Percentiles rank a stretch among this genome's conserved stretches.
Evolutionary conservation across 2,797 vertebrate genomes (phyloP).

Genomic region (Xenops minutus): DNA sequence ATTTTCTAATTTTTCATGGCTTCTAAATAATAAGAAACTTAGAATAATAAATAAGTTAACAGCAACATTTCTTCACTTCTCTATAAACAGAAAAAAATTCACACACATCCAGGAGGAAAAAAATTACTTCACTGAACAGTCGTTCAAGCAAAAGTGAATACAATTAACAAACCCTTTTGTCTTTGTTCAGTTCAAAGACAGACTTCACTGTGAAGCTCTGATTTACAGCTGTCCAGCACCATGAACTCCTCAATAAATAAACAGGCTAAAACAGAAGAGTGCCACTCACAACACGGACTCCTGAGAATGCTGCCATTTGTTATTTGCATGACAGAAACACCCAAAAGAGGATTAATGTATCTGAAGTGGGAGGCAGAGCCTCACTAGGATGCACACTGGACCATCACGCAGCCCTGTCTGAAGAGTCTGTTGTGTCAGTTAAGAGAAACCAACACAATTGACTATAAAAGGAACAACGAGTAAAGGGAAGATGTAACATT

Average conservation of each 20-base stretch:
- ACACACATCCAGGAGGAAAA: not conserved
- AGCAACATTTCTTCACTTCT: not conserved
- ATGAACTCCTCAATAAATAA: slow-evolving; percentile 20
- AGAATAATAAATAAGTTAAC: not conserved
- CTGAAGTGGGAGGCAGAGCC: not conserved
- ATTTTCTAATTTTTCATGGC: not conserved
- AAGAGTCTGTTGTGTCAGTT: not conserved
- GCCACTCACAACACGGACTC: not conserved
- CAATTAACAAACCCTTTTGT: not conserved
- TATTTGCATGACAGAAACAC: not conserved
- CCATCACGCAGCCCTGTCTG: not conserved
- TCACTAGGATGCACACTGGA: not conserved
- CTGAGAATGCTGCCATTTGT: not conserved
- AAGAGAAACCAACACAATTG: not conserved
- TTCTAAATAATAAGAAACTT: not conserved
- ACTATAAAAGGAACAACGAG: not conserved
- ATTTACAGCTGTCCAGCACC: slow-evolving; percentile 20
- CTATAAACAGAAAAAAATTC: not conserved
- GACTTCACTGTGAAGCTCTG: not conserved
- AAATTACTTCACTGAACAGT: not conserved
- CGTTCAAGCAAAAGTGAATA: slow-evolving; percentile 19
- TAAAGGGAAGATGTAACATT: not conserved
- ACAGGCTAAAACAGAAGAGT: not conserved
- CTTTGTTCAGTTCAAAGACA: slow-evolving; percentile 23
- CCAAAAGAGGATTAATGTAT: not conserved